Conservation (phyloP, 37 sponge, comb jelly and placozoan genomes). For the Theonella swinhoei region DNA sequence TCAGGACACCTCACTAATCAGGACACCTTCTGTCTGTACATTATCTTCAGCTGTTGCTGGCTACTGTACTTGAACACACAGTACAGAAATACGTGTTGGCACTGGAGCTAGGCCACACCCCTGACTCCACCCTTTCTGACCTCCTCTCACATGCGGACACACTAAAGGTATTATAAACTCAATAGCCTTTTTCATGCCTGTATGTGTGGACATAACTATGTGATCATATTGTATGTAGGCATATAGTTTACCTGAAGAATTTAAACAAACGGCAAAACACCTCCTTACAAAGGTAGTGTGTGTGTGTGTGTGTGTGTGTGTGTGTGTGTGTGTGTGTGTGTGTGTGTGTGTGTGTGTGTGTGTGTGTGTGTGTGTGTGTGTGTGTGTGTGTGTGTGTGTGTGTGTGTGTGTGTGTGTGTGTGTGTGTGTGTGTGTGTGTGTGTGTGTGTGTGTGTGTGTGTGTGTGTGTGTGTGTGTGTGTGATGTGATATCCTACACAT, state of each 20-base stretch:
- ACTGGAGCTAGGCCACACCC: conserved; percentile 1
- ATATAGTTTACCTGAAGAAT: neutral
- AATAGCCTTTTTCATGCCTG: too few relatives aligned
- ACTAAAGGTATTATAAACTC: conserved; percentile 30
- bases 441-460: conserved; percentile 26
- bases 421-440: conserved; percentile 19
- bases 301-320: too few relatives aligned
- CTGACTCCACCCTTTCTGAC: conserved; percentile 19
- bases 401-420: conserved; percentile 28
- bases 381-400: too few relatives aligned
- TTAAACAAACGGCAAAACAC: neutral
- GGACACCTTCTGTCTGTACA: neutral
- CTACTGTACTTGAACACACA: conserved; percentile 42
- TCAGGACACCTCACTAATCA: too few relatives aligned
- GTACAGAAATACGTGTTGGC: conserved; percentile 49
- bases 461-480: conserved; percentile 32
- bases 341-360: too few relatives aligned
- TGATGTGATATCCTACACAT: too few relatives aligned
- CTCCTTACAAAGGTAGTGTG: neutral
- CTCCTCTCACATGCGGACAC: conserved; percentile 41
- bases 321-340: too few relatives aligned
- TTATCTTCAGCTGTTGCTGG: conserved; percentile 43
- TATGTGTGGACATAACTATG: too few relatives aligned
- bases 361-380: too few relatives aligned
- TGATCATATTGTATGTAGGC: too few relatives aligned